Evolutionary conservation across 92 coral and sea anemone species (phyloP).

Genomic region (Palythoa heliodiscus): DNA sequence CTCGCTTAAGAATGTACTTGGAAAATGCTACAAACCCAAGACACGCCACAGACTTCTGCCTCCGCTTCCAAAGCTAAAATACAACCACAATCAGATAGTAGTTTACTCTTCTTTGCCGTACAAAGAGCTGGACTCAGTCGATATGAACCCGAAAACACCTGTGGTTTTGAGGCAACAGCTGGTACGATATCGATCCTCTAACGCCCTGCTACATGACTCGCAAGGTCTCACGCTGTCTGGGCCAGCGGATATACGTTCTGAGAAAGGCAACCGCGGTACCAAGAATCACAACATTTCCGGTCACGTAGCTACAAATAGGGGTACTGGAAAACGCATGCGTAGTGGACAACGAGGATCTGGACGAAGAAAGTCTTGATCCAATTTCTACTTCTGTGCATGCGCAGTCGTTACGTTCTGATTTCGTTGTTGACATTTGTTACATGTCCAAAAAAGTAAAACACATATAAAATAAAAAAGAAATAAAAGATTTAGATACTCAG

Average conservation of each 20-base stretch:
- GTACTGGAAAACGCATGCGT: conserved; percentile 35
- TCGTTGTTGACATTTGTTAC: background rate
- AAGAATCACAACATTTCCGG: conserved; percentile 21
- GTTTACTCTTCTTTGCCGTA: conserved; percentile 89
- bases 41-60: conserved; percentile 85
- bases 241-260: conserved; percentile 1
- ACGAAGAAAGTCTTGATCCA: conserved; percentile 21
- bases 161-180: conserved; percentile 60
- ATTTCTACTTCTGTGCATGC: background rate
- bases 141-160: conserved; percentile 80
- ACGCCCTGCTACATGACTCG: conserved; percentile 28
- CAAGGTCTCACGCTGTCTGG: conserved; percentile 22
- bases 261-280: conserved; percentile 15
- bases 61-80: conserved; percentile 78
- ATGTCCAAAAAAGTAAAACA: background rate
- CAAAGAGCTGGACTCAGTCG: conserved; percentile 81
- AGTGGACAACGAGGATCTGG: conserved; percentile 40
- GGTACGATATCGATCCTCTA: conserved; percentile 46
- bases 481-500: too few relatives aligned
- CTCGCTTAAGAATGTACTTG: conserved; percentile 76
- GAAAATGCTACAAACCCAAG: conserved; percentile 88
- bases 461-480: background rate
- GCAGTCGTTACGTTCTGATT: background rate
- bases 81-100: conserved; percentile 90
- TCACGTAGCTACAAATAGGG: background rate